phyloP scores from a whole-genome alignment of 30 jellyfish, hydroid and myxozoan genomes.

The Cassiopea andromeda region DNA sequence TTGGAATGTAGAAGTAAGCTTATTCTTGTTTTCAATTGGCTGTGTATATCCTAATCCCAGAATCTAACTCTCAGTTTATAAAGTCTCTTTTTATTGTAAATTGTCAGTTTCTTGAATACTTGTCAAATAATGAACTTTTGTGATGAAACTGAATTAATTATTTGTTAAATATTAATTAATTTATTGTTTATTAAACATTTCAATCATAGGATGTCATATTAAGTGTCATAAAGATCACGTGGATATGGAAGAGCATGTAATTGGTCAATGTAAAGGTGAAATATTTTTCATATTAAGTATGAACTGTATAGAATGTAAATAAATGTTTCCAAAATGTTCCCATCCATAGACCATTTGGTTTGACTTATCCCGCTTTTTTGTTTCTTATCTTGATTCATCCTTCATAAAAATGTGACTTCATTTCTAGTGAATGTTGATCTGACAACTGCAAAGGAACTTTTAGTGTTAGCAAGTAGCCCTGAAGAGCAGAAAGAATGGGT shows the following conservation, averaged over 20 bases:
- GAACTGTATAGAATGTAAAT: no score
- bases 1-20: constrained; percentile 92
- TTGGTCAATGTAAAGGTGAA: constrained; percentile 84
- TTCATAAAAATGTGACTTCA: not conserved
- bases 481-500: constrained; percentile 98
- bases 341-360: no score
- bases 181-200: not conserved
- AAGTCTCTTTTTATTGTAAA: no score
- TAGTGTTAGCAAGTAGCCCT: constrained; percentile 82
- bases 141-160: no score
- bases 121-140: no score
- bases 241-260: constrained; percentile 86
- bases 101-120: no score
- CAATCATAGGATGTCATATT: constrained; percentile 83
- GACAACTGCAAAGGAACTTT: constrained; percentile 89
- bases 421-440: constrained; percentile 79
- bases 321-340: no score
- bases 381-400: not conserved
- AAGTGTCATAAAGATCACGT: constrained; percentile 95
- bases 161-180: no score
- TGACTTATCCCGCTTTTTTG: no score
- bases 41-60: not conserved
- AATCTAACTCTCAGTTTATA: no score
- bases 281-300: not conserved
- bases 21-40: not conserved